phyloP scores from a whole-genome alignment of 2,797 vertebrate genomes.

The Lateolabrax maculatus region DNA sequence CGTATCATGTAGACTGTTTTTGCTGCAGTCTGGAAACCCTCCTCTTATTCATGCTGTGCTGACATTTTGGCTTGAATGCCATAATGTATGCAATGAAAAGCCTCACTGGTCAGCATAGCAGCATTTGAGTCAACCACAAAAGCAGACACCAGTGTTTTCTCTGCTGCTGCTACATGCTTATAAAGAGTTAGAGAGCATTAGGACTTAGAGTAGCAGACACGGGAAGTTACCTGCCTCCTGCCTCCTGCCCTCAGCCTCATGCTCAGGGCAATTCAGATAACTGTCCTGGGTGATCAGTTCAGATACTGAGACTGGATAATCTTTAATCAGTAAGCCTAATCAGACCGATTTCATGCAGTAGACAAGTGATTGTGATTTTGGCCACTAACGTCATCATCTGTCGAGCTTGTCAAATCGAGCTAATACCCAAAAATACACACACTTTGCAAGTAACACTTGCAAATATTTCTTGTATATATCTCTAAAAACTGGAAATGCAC shows the following conservation, averaged over 20 bases:
- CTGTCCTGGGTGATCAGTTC: slow-evolving; percentile 13
- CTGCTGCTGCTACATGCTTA: not conserved
- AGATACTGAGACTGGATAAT: slow-evolving; percentile 19
- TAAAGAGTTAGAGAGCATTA: slow-evolving; percentile 2
- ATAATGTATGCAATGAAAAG: slow-evolving; percentile 17
- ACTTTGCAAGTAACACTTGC: not conserved
- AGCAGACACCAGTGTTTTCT: slow-evolving; percentile 13
- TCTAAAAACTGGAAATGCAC: not conserved
- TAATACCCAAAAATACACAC: not conserved
- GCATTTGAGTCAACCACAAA: slow-evolving; percentile 37
- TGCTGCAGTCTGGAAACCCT: slow-evolving; percentile 8
- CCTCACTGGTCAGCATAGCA: slow-evolving; percentile 14
- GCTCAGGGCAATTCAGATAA: not conserved
- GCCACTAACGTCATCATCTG: not conserved
- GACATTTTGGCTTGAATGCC: slow-evolving; percentile 22
- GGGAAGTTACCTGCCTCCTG: not conserved
- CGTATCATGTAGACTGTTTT: not conserved
- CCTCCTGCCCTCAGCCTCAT: not conserved
- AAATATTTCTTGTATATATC: not conserved
- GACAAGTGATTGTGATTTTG: not conserved
- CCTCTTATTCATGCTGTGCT: not conserved
- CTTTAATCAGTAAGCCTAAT: slow-evolving; percentile 25
- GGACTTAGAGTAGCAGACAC: not conserved
- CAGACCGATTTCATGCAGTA: slow-evolving; percentile 6
- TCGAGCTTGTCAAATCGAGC: not conserved